Evolutionary conservation across 2,888 invertebrate species (phyloP).

Genomic region (Agrotis puta): DNA sequence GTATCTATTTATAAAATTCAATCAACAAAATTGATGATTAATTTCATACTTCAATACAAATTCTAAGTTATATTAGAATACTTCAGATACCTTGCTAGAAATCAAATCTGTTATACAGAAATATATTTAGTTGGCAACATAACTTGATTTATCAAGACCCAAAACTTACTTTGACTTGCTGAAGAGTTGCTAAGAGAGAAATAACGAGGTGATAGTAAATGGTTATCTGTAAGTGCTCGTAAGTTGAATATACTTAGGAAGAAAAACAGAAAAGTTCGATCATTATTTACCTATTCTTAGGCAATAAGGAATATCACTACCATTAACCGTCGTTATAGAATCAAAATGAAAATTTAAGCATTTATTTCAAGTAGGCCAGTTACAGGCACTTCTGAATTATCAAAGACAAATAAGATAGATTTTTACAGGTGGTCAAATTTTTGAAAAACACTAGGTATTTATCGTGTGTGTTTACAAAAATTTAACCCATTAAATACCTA

Average conservation of each 20-base stretch:
- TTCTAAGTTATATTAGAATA: background rate
- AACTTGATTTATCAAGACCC: slow-evolving; percentile 42
- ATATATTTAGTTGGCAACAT: slow-evolving; percentile 24
- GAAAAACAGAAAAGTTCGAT: background rate
- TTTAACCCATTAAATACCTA: no score
- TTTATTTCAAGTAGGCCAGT: no score
- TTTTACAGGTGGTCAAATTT: no score
- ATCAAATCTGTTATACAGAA: slow-evolving; percentile 23
- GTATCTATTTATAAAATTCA: no score
- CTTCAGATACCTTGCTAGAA: background rate
- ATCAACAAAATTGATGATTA: no score
- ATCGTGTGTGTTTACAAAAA: no score
- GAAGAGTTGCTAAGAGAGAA: slow-evolving; percentile 20
- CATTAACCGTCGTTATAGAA: no score
- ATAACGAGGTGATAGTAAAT: slow-evolving; percentile 23
- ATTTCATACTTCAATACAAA: no score
- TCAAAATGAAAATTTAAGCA: no score
- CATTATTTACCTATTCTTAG: background rate
- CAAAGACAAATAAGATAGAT: no score
- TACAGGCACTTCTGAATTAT: no score
- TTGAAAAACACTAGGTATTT: no score
- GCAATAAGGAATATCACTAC: background rate
- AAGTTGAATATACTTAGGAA: background rate
- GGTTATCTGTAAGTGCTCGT: background rate
- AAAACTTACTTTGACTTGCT: slow-evolving; percentile 32